Evolutionary conservation across 2,888 invertebrate genomes (phyloP).

Genomic region (Chrysolina haemoptera): DNA sequence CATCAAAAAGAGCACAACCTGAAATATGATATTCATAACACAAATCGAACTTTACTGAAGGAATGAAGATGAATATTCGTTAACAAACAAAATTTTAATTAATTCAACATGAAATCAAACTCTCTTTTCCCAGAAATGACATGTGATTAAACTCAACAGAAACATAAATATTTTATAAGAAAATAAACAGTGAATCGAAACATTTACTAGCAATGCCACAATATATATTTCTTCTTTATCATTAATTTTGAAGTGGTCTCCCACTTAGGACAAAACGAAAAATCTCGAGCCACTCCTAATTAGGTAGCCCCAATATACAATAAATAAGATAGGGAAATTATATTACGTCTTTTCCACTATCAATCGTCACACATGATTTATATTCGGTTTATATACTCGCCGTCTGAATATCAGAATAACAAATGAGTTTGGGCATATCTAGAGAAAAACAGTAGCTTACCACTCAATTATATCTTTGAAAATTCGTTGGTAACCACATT

Average conservation of each 20-base stretch:
- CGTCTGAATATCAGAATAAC: slow-evolving; percentile 13
- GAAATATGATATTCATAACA: not conserved
- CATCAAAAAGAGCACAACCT: not conserved
- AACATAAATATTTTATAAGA: slow-evolving; percentile 17
- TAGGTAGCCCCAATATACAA: slow-evolving; percentile 4
- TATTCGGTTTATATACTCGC: slow-evolving; percentile 15
- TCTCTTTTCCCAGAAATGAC: not conserved
- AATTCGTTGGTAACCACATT: not conserved
- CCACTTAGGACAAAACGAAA: not conserved
- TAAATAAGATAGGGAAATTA: slow-evolving; percentile 9
- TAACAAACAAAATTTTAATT: not conserved
- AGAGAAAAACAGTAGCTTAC: not conserved
- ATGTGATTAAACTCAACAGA: not conserved
- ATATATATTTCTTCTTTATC: slow-evolving; percentile 1
- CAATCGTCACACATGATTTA: slow-evolving; percentile 21
- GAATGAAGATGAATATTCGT: not conserved
- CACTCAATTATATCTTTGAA: not conserved
- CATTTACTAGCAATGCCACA: not conserved
- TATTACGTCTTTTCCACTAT: slow-evolving; percentile 14
- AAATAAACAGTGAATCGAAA: slow-evolving; percentile 15
- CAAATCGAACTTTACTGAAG: not conserved
- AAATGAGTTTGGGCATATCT: not conserved
- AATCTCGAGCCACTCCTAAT: slow-evolving; percentile 12
- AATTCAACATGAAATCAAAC: not conserved
- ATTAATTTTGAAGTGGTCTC: slow-evolving; percentile 9